These are phyloP conservation scores for Argya squamiceps DNA, from an alignment of 2,797 vertebrate genomes.

Conservation along the genomic window DNA sequence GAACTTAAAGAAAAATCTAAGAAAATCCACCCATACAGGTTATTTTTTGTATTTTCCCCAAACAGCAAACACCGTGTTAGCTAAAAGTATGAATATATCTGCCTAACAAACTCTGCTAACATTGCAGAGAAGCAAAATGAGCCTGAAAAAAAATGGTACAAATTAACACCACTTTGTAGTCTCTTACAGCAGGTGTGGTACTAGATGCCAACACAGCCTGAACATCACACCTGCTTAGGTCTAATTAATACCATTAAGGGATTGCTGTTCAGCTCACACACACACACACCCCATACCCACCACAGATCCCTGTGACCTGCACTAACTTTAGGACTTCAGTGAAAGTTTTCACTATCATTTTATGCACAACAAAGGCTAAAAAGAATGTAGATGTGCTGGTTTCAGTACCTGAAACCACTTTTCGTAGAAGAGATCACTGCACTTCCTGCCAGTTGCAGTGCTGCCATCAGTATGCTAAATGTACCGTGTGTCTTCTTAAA, in stretches of 20 bases:
- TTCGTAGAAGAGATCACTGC: neutral
- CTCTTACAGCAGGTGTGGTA: neutral
- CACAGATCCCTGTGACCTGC: neutral
- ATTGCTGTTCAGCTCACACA: neutral
- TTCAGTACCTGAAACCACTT: neutral
- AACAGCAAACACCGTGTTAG: rapidly evolving
- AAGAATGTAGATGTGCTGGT: neutral
- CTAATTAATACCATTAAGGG: neutral
- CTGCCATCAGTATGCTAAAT: slow-evolving; percentile 15
- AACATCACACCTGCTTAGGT: neutral
- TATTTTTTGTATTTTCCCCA: neutral
- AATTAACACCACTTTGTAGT: neutral
- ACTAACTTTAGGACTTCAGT: neutral
- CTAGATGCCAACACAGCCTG: neutral
- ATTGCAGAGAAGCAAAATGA: neutral
- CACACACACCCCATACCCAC: no score
- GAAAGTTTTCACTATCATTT: neutral
- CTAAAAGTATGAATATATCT: neutral
- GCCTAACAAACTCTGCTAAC: neutral
- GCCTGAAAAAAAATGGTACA: neutral
- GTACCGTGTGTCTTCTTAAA: neutral
- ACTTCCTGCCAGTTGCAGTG: neutral
- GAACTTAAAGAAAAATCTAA: neutral
- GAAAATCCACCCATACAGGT: neutral
- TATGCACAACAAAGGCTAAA: neutral